Base-by-base conservation (phyloP, 2,113 vertebrate genomes). In the Chiloscyllium plagiosum region DNA sequence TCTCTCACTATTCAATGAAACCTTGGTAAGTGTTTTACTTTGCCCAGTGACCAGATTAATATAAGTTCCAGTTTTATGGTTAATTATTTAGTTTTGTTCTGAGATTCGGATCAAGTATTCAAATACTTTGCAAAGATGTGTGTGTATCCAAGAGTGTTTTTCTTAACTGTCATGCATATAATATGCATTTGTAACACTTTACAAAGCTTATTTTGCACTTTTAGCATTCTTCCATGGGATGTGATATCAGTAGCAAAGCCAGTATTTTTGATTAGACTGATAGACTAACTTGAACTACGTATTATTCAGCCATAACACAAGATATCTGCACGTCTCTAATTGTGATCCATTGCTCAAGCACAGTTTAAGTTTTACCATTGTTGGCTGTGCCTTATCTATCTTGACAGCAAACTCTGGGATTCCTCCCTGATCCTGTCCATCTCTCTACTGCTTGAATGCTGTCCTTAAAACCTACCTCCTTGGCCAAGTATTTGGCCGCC, bases 1-100 rank as follows among this genome's bases (percentile, higher is more conserved):
- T 65, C 97, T 98, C 61, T 96, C 96, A 20, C 97, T 98, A 69
- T 98, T 98, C 97, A 98, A 97, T 97, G 97, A 98, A 96, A 98
- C 98, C 66, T 96, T 99, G 98, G 98, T 99, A 96, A 97, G 97
- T 96, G 19, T 90, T 70, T 7, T 29, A 50, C 42, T 33, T 70
- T 4, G 66, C 42, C 1, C 42, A 47, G 6, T 85, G 52, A n/a
- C 13, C 33, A 26, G 29, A 65, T 20, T 19, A 20, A 4, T 13
- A 90, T 66, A 65, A 65, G 33, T 7, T 92, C 65, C n/a, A 22
- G 4, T n/a, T 92, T 66, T 65, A 7, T 17, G 13, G 29, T 0
- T 90, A 4, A 7, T 8, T 89, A 52, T 26, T 89, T 33, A 33
- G 52, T 56, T 56, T 61, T 66, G 4, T 20, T 37, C 17, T 61